A percentile compares a stretch with the other conserved stretches of the same genome.
phyloP scores from a whole-genome alignment of 2,113 vertebrate species.

The Hyperoodon ampullatus region DNA sequence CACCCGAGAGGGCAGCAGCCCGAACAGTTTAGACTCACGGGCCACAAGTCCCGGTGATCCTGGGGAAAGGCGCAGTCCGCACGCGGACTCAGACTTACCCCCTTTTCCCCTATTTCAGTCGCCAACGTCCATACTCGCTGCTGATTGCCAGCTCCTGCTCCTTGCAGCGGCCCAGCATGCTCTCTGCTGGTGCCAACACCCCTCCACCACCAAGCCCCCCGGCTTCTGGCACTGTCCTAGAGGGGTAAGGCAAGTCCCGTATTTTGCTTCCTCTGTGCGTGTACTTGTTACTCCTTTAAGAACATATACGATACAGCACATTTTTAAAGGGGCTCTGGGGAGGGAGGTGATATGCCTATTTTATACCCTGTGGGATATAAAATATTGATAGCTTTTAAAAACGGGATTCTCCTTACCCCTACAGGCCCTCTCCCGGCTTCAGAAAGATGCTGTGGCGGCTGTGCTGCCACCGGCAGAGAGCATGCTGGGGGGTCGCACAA shows the following conservation, averaged over 20 bases:
- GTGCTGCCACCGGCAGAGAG: slow-evolving; percentile 83
- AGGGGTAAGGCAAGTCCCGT: slow-evolving; percentile 84
- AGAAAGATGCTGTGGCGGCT: slow-evolving; percentile 82
- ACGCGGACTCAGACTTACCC: slow-evolving; percentile 76
- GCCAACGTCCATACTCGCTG: slow-evolving; percentile 81
- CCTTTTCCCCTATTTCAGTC: slow-evolving; percentile 72
- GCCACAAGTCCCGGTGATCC: not conserved
- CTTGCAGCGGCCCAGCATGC: slow-evolving; percentile 82
- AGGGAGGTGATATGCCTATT: slow-evolving; percentile 79
- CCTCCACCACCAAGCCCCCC: slow-evolving; percentile 70
- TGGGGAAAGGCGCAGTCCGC: slow-evolving; percentile 28
- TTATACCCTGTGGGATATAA: slow-evolving; percentile 83
- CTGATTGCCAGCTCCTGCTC: slow-evolving; percentile 83
- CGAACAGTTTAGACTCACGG: not conserved
- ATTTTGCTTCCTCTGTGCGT: slow-evolving; percentile 79
- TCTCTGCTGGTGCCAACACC: slow-evolving; percentile 79
- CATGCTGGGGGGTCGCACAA: slow-evolving; percentile 83
- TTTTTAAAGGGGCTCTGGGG: slow-evolving; percentile 77
- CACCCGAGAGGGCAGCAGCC: not conserved
- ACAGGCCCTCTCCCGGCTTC: slow-evolving; percentile 84
- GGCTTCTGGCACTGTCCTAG: slow-evolving; percentile 79
- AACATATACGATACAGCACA: slow-evolving; percentile 82
- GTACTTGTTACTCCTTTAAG: slow-evolving; percentile 79
- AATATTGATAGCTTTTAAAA: slow-evolving; percentile 81
- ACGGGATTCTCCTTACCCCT: slow-evolving; percentile 84